Evolutionary conservation across 1,140 invertebrate genomes (phyloP).

Genomic region (Cotesia glomerata): DNA sequence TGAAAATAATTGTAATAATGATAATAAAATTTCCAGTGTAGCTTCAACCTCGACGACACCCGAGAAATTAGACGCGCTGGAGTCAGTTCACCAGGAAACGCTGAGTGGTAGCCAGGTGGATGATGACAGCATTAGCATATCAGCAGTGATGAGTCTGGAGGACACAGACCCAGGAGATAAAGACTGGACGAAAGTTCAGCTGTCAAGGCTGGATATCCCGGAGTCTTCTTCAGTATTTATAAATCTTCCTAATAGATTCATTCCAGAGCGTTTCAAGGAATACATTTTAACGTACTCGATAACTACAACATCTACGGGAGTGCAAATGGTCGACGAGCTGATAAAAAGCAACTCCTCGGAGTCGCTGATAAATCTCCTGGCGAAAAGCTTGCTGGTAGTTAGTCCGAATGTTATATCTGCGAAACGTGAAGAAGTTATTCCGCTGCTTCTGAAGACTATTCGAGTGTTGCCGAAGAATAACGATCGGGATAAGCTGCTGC

Average conservation of each 20-base stretch:
- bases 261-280: constrained; percentile 65
- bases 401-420: constrained; percentile 75
- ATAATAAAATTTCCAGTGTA: not conserved
- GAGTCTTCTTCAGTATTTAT: constrained; percentile 42
- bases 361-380: constrained; percentile 59
- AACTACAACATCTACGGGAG: constrained; percentile 47
- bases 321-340: constrained; percentile 53
- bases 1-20: constrained; percentile 42
- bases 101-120: constrained; percentile 49
- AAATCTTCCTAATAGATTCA: constrained; percentile 45
- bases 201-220: constrained; percentile 45
- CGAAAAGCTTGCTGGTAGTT: constrained; percentile 67
- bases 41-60: constrained; percentile 48
- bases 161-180: constrained; percentile 60
- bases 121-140: constrained; percentile 49
- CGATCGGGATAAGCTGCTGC: constrained; percentile 72
- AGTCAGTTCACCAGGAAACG: constrained; percentile 49
- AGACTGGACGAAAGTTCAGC: constrained; percentile 57
- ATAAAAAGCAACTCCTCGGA: constrained; percentile 50
- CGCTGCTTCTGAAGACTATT: constrained; percentile 72
- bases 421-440: constrained; percentile 77
- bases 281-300: constrained; percentile 62
- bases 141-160: constrained; percentile 52
- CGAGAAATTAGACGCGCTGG: constrained; percentile 58
- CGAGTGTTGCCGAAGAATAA: constrained; percentile 62